Base-by-base conservation (phyloP, 2,113 vertebrate species). In the Cathartes aura region DNA sequence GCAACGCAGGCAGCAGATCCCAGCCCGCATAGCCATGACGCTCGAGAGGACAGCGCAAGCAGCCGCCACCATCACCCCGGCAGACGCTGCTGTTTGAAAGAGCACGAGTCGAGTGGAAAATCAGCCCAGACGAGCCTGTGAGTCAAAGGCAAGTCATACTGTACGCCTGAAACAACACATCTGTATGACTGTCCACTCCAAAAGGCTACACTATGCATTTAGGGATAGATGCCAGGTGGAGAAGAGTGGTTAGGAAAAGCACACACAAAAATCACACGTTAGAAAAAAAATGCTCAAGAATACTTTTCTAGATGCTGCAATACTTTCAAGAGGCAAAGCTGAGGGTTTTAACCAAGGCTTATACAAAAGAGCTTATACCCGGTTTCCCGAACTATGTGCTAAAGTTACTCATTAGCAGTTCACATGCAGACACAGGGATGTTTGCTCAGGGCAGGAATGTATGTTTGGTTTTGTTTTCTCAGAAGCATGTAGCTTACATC, bases 31-130 rank as follows among this genome's bases (percentile, higher is more conserved):
- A 26, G 23, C 58, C 4, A 1, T 5, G 21, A 42, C 3, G 2
- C 52, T 47, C 3, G 2, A 21, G 29, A 29, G 15, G 29, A 36
- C 64, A 83, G 45, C 2, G 1, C 38, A 12, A 53, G 40, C 2
- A 0, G 47, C 52, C 1, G 1, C n/a, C 26, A 4, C 40, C 24
- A 20, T 18, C 80, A 42, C 18, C 29, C 40, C 2, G 0, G 20
- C 74, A 85, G 60, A 34, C 1, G 1, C 45, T 36, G 30, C 47
- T 62, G 14, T 38, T 52, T n/a, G n/a, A 59, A 71, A 53, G 34
- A 53, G 58, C 38, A 53, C 1, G 2, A 53, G 17, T 2, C n/a
- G 59, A 60, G 52, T 29, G 52, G 45, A 43, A 38, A 90, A 62
- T 50, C 47, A 85, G 48, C 32, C 27, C 72, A 48, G 62, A 45